Base-by-base conservation (phyloP, 2,797 vertebrate species). In the Semaprochilodus insignis region DNA sequence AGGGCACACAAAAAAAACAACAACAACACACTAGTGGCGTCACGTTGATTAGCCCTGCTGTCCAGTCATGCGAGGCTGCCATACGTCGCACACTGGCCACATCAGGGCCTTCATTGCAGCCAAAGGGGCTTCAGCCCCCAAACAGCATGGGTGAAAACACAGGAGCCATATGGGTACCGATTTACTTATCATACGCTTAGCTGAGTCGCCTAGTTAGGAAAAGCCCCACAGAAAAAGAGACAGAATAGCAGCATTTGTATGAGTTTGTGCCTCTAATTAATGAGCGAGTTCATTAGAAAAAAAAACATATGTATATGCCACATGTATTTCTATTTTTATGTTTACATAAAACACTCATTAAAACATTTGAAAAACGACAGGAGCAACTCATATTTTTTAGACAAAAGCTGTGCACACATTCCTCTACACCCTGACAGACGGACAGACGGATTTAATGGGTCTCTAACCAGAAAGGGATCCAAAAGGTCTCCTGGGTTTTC, bases 381-480 rank as follows among this genome's bases (percentile, higher is more conserved):
- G 15, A 31, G 48, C 16, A 19, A 27, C 36, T 57, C 10, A 21
- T 36, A 21, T 57, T 52, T 55, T 54, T 51, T 55, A 16, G 25
- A 3, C 25, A 73, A 59, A 6, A 17, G 34, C 34, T 6, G 55
- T 14, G 10, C 54, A 74, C 21, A 25, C 74, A 76, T 76, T 76
- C 74, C 57, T 62, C 74, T 44, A 48, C 34, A 60, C 34, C 17
- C 55, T 17, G 6, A 75, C 21, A 70, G 17, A 67, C 17, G 14
- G 25, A 83, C 57, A 44, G 62, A 78, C 23, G 36, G 51, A 76
- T 74, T 25, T 27, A 74, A 74, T 48, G 14, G 15, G 34, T 79
- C 27, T 88, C 93, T 92, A 72, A 95, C 94, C 94, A 62, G 90
- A 92, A 71, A 93, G 90, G 90, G 91, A 93, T 94, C 90, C 93